These are phyloP conservation scores for Aspidiotus destructor DNA, from an alignment of 2,888 invertebrate genomes.

Conservation along the genomic window DNA sequence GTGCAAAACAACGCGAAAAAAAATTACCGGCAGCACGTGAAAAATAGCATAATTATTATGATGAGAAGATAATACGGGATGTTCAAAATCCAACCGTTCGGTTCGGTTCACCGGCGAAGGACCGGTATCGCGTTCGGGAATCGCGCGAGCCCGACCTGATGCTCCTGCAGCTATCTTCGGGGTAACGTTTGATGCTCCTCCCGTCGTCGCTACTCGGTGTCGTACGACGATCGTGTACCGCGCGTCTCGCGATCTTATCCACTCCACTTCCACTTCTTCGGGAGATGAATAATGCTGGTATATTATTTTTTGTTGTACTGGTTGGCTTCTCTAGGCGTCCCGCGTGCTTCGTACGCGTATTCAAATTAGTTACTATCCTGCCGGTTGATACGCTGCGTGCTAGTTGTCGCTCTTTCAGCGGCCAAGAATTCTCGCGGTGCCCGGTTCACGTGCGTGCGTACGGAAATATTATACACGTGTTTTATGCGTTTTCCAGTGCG, in stretches of 20 bases:
- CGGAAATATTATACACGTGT: too few relatives aligned
- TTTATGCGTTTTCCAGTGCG: too few relatives aligned
- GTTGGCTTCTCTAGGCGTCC: neutral
- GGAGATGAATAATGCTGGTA: neutral
- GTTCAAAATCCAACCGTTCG: too few relatives aligned
- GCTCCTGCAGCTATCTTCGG: slow-evolving; percentile 5
- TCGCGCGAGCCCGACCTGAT: slow-evolving; percentile 8
- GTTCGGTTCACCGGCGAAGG: neutral
- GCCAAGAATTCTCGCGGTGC: too few relatives aligned
- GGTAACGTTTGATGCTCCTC: neutral
- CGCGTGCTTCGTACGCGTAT: neutral
- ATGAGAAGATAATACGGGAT: too few relatives aligned
- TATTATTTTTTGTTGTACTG: neutral
- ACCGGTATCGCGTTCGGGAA: slow-evolving; percentile 6
- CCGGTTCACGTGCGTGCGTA: too few relatives aligned
- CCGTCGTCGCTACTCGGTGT: neutral
- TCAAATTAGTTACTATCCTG: slow-evolving; percentile 17
- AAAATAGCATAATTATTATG: too few relatives aligned
- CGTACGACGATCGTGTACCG: neutral
- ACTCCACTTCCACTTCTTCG: neutral
- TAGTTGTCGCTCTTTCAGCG: neutral
- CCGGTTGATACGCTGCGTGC: neutral
- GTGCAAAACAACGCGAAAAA: too few relatives aligned
- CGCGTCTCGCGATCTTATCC: neutral
- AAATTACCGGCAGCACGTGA: too few relatives aligned